Percentiles rank a stretch among this genome's conserved stretches.
Conservation (phyloP, 23 tunicate genomes). For the Styela plicata region DNA sequence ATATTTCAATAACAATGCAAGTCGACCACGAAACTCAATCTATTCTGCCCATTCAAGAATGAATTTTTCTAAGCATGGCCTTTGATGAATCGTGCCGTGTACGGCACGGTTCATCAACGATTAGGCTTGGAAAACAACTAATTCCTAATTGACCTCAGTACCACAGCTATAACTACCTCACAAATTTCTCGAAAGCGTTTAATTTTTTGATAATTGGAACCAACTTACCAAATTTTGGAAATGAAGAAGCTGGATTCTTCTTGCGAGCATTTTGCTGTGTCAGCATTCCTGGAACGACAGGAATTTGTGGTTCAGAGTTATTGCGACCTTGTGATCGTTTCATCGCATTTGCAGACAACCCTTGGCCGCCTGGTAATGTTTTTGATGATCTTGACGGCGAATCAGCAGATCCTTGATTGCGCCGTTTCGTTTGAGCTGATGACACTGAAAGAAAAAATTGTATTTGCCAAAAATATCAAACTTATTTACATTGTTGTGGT, state of each 20-base stretch:
- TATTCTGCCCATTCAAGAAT: too few species aligned
- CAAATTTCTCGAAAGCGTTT: not conserved
- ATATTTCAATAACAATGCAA: too few species aligned
- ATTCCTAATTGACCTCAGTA: too few species aligned
- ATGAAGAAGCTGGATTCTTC: conserved; percentile 56
- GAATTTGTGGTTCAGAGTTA: conserved; percentile 84
- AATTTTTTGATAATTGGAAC: not conserved
- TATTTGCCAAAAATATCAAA: too few species aligned
- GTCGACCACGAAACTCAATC: too few species aligned
- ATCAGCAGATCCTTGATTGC: conserved; percentile 31
- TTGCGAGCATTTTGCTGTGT: conserved; percentile 57
- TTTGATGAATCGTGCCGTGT: too few species aligned
- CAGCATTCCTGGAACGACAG: conserved; percentile 35
- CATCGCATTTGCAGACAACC: not conserved
- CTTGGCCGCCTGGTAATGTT: conserved; percentile 46
- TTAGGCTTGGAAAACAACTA: too few species aligned
- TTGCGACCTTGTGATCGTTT: conserved; percentile 38
- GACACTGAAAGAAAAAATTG: conserved; percentile 27
- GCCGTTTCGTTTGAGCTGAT: conserved; percentile 48
- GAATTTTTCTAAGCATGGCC: too few species aligned
- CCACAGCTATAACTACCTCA: too few species aligned
- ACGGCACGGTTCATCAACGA: too few species aligned
- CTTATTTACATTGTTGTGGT: too few species aligned
- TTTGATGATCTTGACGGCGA: conserved; percentile 90
- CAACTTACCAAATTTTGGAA: conserved; percentile 69